Base-by-base conservation (phyloP, 2,797 vertebrate species). In the Capromys pilorides region DNA sequence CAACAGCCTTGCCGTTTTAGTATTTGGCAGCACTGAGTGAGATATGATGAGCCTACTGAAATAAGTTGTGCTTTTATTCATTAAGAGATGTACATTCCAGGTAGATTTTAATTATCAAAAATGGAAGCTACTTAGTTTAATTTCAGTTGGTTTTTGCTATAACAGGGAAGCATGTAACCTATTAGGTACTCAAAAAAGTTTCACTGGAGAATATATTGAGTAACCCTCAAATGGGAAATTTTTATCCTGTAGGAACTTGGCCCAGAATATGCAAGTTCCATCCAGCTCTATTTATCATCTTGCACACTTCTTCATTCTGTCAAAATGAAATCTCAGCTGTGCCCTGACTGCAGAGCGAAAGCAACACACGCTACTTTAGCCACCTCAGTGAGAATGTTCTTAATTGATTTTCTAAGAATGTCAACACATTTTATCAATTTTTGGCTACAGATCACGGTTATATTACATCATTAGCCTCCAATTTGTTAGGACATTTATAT, bases 291-390 rank as follows among this genome's bases (percentile, higher is more conserved):
- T 96, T 96, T 97, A 91, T 97, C 96, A 96, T 97, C 81, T 83
- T 91, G 91, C 81, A 95, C 94, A 97, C 94, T 96, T 96, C 90
- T 95, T 96, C 84, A 93, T 96, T 96, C 91, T 93, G 96, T 97
- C 96, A 95, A 92, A 97, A 95, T 77, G 51, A 91, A 97, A 95
- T 93, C 94, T 97, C 95, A 97, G 94, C 94, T 97, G 95, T 79
- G 71, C 71, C 90, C 92, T 90, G 62, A 95, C 69, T 91, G 89
- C 62, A 95, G 88, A 41, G 54, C 26, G 84, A 95, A 95, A 90
- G 83, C 79, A 93, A 88, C 59, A 82, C 9, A 73, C 49, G 90
- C 90, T 91, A 91, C 93, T 94, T 96, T 85, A 91, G 86, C 86
- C 81, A 96, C 41, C 73, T 75, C 79, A 69, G 89, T 66, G 92